Conservation (phyloP, 1,140 invertebrate species). For the Hyles vespertilio region DNA sequence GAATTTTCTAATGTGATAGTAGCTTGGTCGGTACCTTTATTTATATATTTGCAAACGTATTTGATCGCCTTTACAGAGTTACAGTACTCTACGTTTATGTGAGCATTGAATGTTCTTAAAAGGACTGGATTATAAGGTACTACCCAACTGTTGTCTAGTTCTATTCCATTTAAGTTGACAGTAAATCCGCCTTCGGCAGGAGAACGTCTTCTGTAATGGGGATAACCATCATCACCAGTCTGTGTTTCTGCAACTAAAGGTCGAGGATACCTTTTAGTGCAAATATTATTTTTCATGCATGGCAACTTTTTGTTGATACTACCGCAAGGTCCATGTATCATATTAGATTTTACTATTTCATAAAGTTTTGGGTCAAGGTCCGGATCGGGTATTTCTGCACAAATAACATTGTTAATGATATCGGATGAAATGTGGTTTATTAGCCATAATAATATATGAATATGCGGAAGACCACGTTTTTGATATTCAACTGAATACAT, state of each 20-base stretch:
- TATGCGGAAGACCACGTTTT: constrained; percentile 73
- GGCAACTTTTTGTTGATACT: neutral
- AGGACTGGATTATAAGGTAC: neutral
- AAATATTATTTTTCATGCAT: neutral
- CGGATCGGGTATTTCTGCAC: neutral
- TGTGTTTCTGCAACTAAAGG: neutral
- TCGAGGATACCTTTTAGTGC: neutral
- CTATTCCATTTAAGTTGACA: neutral
- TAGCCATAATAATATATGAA: constrained; percentile 37
- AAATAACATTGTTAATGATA: neutral
- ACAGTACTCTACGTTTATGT: neutral
- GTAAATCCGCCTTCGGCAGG: neutral
- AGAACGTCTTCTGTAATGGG: neutral
- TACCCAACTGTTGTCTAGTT: neutral
- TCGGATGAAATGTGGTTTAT: constrained; percentile 6
- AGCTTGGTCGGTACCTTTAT: constrained; percentile 9
- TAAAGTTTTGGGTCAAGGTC: neutral
- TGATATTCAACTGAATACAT: constrained; percentile 71
- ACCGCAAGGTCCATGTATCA: constrained; percentile 1
- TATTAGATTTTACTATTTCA: neutral
- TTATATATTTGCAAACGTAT: constrained; percentile 3
- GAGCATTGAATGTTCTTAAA: neutral
- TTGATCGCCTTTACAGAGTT: neutral
- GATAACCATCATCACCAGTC: neutral
- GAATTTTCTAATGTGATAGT: constrained; percentile 1